Evolutionary conservation across 2,797 vertebrate species (phyloP).

Genomic region (Spinibarbus caldwelli): DNA sequence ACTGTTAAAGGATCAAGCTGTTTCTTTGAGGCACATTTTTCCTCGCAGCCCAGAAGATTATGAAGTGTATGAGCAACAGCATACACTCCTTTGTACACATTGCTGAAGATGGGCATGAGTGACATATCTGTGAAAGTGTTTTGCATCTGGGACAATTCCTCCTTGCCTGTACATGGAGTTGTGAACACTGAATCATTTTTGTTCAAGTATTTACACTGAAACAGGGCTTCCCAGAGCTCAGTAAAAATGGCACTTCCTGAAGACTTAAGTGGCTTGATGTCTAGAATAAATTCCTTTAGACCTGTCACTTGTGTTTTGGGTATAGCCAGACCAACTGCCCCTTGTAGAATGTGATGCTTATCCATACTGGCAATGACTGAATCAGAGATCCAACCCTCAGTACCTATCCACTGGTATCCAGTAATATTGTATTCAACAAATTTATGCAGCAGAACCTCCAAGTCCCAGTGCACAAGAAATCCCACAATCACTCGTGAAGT

Average conservation of each 20-base stretch:
- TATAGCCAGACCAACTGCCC: constrained; percentile 76
- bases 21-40: constrained; percentile 52
- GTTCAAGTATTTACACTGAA: constrained; percentile 63
- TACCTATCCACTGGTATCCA: constrained; percentile 77
- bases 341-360: constrained; percentile 68
- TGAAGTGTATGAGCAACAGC: constrained; percentile 76
- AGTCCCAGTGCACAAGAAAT: constrained; percentile 60
- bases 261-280: constrained; percentile 67
- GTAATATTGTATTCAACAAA: constrained; percentile 68
- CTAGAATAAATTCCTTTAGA: constrained; percentile 70
- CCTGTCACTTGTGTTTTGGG: constrained; percentile 71
- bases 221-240: constrained; percentile 74
- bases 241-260: constrained; percentile 66
- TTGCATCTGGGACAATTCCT: constrained; percentile 34
- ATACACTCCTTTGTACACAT: constrained; percentile 77
- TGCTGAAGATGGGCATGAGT: constrained; percentile 72
- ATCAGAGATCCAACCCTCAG: constrained; percentile 75
- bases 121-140: constrained; percentile 71
- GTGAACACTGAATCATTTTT: not conserved
- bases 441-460: constrained; percentile 54
- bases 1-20: constrained; percentile 68
- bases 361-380: constrained; percentile 66
- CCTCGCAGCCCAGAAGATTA: constrained; percentile 48
- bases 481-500: constrained; percentile 63
- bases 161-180: constrained; percentile 45